Base-by-base conservation (phyloP, 2,888 invertebrate genomes). In the Parnassius orleans region DNA sequence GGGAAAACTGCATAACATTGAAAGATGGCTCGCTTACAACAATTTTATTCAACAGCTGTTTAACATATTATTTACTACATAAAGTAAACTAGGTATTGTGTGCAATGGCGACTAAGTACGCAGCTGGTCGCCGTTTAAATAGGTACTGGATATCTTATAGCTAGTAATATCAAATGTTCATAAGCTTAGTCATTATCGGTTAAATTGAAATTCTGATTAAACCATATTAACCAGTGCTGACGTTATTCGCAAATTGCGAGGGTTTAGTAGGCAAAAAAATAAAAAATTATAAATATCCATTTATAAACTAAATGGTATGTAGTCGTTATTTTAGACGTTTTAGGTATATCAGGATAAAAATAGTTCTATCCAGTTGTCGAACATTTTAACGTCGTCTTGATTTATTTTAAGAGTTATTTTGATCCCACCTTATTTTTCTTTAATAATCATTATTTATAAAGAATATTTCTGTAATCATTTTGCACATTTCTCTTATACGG, bases 141-240 rank as follows among this genome's bases (percentile, higher is more conserved):
- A 47, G 47, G 24, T 24, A 24, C 24, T 24, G 24, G 24, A 24
- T 15, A 12, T 14, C 14, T 68, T 70, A 48, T 60, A 58, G 66
- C 72, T 77, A 77, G 57, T 78, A 73, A 75, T 78, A 78, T 76
- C 72, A 75, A 79, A 78, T 73, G 76, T 78, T 80, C 78, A 78
- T 80, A 80, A 79, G 80, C 76, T 77, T 78, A 74, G 58, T 73
- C 69, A 64, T 64, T 68, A 53, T 9, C 14, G 47, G 7, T 47
- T 47, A 47, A 47, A 47, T 47, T 47, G 1, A 14, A 47, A 47
- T 14, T 9, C 46, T 12, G 46, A 47, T 47, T 47, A 47, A 47
- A 47, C 14, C 46, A 3, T n/a, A 47, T 47, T 47, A 47, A 47
- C 15, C 14, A n/a, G 14, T 47, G n/a, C 2, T 43, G 3, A 3